Evolutionary conservation across 2,113 vertebrate genomes (phyloP).

Genomic region (Ariopsis seemanni): DNA sequence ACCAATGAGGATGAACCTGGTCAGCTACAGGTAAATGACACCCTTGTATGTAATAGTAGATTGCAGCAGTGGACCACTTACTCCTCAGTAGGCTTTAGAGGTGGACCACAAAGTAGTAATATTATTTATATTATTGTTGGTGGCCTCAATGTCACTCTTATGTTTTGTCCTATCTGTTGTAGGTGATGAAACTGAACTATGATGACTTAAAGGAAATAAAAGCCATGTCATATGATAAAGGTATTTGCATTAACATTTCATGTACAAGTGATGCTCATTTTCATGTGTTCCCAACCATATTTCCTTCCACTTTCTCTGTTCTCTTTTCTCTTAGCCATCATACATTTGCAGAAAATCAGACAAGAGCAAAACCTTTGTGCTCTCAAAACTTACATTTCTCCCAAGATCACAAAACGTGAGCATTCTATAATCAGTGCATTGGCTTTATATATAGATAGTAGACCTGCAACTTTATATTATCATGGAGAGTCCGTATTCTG

Average conservation of each 20-base stretch:
- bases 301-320: neutral
- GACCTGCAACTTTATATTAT: neutral
- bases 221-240: conserved; percentile 26
- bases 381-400: conserved; percentile 26
- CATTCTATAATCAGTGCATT: neutral
- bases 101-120: neutral
- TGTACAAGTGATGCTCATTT: neutral
- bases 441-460: neutral
- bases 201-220: conserved; percentile 15
- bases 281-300: neutral
- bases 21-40: conserved; percentile 31
- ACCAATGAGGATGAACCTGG: conserved; percentile 34
- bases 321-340: conserved; percentile 22
- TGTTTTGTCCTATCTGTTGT: neutral
- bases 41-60: neutral
- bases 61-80: neutral
- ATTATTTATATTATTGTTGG: neutral
- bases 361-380: neutral
- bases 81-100: neutral
- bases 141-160: neutral
- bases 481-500: neutral
- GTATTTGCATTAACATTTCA: neutral
- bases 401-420: conserved; percentile 22
- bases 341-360: conserved; percentile 27
- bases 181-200: conserved; percentile 31